Evolutionary conservation across 2,888 invertebrate genomes (phyloP), one percentile per base, ranked within the genome.

Genomic region (Nomada hirtipes): DNA sequence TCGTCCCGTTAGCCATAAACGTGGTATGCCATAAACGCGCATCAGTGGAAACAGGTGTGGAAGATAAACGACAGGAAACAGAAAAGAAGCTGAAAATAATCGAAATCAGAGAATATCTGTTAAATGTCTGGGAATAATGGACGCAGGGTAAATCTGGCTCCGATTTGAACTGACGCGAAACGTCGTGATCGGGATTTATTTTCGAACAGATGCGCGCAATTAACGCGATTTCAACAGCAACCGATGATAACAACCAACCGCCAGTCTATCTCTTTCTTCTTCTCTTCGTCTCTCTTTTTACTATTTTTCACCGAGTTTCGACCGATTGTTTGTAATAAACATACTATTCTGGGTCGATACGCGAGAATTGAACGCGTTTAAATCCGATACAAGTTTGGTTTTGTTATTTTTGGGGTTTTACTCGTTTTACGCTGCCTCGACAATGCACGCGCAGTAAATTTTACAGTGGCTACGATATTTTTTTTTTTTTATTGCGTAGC

Each of bases 361-460:
- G 64, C 80, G 75, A 73, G 83, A 85, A 86, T 87, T 86, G 80
- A 75, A 69, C 65, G 55, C 71, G 77, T 85, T 86, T 76, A 57
- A 83, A 85, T 68, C 59, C 50, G 78, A 72, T 69, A 74, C 20
- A 3, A 10, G 42, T 15, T 55, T 64, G 63, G 42, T 57, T 11
- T 53, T 59, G 44, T 60, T 52, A 64, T 69, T 77, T 36, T 47
- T 29, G 11, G n/a, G 52, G 53, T 63, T 36, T 72, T 57, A 42
- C 59, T 36, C 52, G 20, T 3, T n/a, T 50, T 9, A 26, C 36
- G 15, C 26, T 20, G 36, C 55, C 42, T 2, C 55, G 42, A 9
- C 55, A 68, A 68, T 55, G 42, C 53, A 1, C 18, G 23, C 9
- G n/a, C 26, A n/a, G 13, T 36, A 2, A 20, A 10, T 44, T 36